phyloP scores from a whole-genome alignment of 2,113 vertebrate species.

The Petromus typicus region DNA sequence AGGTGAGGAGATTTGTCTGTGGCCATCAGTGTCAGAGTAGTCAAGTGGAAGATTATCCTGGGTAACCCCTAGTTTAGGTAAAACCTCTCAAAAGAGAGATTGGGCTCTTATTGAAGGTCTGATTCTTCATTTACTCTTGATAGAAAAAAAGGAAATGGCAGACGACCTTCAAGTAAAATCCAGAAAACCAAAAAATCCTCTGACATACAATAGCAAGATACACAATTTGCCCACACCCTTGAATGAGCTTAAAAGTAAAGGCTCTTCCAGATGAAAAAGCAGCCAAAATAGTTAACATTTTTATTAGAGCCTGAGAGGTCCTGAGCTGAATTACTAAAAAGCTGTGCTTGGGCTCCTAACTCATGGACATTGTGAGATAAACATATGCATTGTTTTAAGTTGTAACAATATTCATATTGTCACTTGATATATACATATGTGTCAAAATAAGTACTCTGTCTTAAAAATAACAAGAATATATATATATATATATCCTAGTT shows the following conservation, averaged over 20 bases:
- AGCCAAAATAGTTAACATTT: not conserved
- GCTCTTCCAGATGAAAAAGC: not conserved
- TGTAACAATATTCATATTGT: not conserved
- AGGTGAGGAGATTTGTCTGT: not conserved
- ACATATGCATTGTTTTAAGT: not conserved
- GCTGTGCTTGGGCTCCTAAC: no score
- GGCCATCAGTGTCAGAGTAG: not conserved
- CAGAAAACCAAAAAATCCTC: not conserved
- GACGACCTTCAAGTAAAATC: not conserved
- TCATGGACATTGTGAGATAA: not conserved
- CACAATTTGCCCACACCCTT: not conserved
- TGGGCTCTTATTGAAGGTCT: not conserved
- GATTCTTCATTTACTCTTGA: not conserved
- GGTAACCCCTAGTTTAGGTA: not conserved
- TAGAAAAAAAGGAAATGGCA: not conserved
- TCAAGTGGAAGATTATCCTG: not conserved
- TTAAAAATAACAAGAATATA: not conserved
- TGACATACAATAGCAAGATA: not conserved
- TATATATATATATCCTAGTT: not conserved
- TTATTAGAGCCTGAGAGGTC: not conserved
- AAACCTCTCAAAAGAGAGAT: not conserved
- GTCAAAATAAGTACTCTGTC: not conserved
- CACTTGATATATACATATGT: not conserved
- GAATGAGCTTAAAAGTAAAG: not conserved
- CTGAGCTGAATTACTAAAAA: not conserved